Base-by-base conservation (phyloP, 2,113 vertebrate species). In the human (Homo sapiens) region DNA sequence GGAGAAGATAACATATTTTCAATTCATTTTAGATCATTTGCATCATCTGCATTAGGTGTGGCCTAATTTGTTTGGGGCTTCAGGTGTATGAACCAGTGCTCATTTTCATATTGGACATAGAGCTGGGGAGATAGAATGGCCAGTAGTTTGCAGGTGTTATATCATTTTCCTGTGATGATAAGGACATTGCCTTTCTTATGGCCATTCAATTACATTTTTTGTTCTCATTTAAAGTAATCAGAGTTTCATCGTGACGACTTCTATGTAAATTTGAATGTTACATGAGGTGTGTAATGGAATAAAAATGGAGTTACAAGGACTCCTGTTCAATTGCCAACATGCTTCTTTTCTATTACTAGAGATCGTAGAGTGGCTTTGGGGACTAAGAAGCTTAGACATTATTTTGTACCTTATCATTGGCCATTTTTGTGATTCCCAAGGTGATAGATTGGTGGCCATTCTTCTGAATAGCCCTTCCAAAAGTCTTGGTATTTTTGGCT, bases 151-250 rank as follows among this genome's bases (percentile, higher is more conserved):
- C 50, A 23, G 68, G 87, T 92, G 82, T 64, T 90, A n/a, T 45
- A 25, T 45, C 72, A 59, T 72, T 90, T 38, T 92, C n/a, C 18
- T 66, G 7, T 66, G 13, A 25, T 64, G 25, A 70, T 84, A 59
- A 93, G 84, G 72, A 72, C 76, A 86, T 89, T 83, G 38, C 32
- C 23, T 93, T 2, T 68, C 85, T 81, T 88, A 61, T 22, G 30
- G 57, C 20, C 35, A 40, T 64, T 89, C 70, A 68, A 95, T 93
- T 94, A 93, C 45, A 64, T 84, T 79, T 96, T 90, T 90, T 81
- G n/a, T 93, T 96, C 72, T 90, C 81, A 95, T 93, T 96, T 94
- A 93, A 96, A 92, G 90, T 70, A 85, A 95, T 94, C 75, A 66
- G 72, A 90, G 35, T 79, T 81, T 93, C 43, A 85, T 91, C 22